These are phyloP conservation scores for Tetrapedia diversipes DNA, from an alignment of 2,888 invertebrate genomes.

Conservation along the genomic window DNA sequence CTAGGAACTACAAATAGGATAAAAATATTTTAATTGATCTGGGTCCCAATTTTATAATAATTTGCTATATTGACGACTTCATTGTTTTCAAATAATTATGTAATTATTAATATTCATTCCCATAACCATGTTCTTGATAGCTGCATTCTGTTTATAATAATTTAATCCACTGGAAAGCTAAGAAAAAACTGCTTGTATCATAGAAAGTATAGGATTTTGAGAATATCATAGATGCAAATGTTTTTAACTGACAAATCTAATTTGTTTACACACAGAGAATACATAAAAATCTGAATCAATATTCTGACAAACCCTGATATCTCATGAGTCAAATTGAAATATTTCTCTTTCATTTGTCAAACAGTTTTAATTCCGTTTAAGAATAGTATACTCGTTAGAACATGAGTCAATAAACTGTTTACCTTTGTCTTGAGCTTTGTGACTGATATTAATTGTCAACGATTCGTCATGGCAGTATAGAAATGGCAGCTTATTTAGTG, in stretches of 20 bases:
- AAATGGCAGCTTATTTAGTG: constrained; percentile 81
- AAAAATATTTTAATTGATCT: constrained; percentile 60
- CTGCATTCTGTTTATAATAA: constrained; percentile 34
- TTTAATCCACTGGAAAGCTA: constrained; percentile 32
- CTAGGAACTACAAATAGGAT: constrained; percentile 76
- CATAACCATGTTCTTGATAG: constrained; percentile 38
- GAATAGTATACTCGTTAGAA: constrained; percentile 29
- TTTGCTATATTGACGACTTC: constrained; percentile 35
- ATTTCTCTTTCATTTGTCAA: constrained; percentile 24
- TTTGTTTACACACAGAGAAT: constrained; percentile 53
- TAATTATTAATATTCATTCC: constrained; percentile 25
- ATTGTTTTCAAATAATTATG: constrained; percentile 32
- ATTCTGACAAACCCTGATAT: constrained; percentile 35
- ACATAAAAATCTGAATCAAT: constrained; percentile 45
- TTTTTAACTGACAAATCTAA: constrained; percentile 43
- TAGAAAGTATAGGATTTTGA: constrained; percentile 37
- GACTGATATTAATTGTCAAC: constrained; percentile 70
- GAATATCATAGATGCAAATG: constrained; percentile 33
- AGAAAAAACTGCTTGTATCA: constrained; percentile 23
- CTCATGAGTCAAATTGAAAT: constrained; percentile 30
- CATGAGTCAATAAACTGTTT: constrained; percentile 41
- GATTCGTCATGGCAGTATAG: constrained; percentile 81
- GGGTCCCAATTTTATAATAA: constrained; percentile 67
- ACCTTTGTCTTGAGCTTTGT: constrained; percentile 59
- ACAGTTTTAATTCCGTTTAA: constrained; percentile 45